Evolutionary conservation across 92 coral and sea anemone species (phyloP).

Genomic region (Blastomussa wellsi): DNA sequence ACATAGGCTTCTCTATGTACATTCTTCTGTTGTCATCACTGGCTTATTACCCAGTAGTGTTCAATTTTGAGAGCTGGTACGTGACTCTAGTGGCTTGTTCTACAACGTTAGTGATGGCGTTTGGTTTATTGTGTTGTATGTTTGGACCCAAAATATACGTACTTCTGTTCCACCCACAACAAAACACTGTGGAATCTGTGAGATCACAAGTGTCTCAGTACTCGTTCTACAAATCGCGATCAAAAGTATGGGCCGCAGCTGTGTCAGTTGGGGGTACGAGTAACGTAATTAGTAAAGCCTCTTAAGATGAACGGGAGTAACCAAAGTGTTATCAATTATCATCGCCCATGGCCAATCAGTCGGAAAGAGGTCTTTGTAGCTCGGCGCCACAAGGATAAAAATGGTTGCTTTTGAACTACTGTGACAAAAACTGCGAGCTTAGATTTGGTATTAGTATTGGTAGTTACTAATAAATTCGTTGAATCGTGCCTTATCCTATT

Average conservation of each 20-base stretch:
- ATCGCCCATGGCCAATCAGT: too few relatives aligned
- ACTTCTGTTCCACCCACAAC: slow-evolving; percentile 63
- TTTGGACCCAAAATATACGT: slow-evolving; percentile 66
- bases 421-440: not conserved
- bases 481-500: too few relatives aligned
- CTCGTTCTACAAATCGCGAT: slow-evolving; percentile 26
- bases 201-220: slow-evolving; percentile 52
- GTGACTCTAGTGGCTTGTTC: slow-evolving; percentile 65
- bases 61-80: slow-evolving; percentile 71
- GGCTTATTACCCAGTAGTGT: slow-evolving; percentile 67
- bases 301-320: not conserved
- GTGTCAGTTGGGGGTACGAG: slow-evolving; percentile 10
- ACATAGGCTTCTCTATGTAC: slow-evolving; percentile 72
- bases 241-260: slow-evolving; percentile 24
- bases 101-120: slow-evolving; percentile 64
- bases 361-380: not conserved
- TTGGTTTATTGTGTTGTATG: slow-evolving; percentile 68
- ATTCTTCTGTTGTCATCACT: slow-evolving; percentile 69
- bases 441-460: too few relatives aligned
- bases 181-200: slow-evolving; percentile 55
- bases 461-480: too few relatives aligned
- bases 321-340: too few relatives aligned
- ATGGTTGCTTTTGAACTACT: not conserved
- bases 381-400: not conserved
- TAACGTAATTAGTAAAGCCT: slow-evolving; percentile 5